Percentiles rank a stretch among this genome's conserved stretches.
Conservation (phyloP, 2,797 vertebrate genomes). For the Sebastes matsubarae region DNA sequence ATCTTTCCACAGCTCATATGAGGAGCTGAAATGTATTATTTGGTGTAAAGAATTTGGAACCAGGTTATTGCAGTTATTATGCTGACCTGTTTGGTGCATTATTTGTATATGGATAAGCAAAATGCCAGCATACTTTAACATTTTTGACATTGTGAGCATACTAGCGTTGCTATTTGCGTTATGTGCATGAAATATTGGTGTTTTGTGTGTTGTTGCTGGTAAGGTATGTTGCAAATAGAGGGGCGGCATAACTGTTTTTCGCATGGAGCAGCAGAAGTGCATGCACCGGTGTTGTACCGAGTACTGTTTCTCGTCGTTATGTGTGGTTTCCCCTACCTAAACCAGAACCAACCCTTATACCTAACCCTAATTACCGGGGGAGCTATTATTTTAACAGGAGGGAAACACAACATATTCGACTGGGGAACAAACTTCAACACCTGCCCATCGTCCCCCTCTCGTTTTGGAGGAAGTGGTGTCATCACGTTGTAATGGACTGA, state of each 20-base stretch:
- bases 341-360: too few species aligned
- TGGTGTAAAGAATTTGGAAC: too few species aligned
- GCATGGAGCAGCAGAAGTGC: too few species aligned
- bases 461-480: neutral
- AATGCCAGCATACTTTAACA: neutral
- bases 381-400: too few species aligned
- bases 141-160: neutral
- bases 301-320: accelerated
- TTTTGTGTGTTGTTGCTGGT: neutral
- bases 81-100: neutral
- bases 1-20: too few species aligned
- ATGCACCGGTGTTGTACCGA: too few species aligned
- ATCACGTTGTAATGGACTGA: constrained; percentile 6
- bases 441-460: neutral
- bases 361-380: too few species aligned
- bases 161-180: neutral
- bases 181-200: neutral
- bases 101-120: neutral
- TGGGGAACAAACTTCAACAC: neutral
- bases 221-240: neutral
- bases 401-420: too few species aligned
- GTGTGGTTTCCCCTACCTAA: too few species aligned
- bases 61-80: neutral
- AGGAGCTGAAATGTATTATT: neutral
- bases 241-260: neutral